Percentiles rank a stretch among this genome's conserved stretches.
These are phyloP conservation scores for Mastomys coucha DNA, from an alignment of 2,113 vertebrate genomes.

Conservation along the genomic window DNA sequence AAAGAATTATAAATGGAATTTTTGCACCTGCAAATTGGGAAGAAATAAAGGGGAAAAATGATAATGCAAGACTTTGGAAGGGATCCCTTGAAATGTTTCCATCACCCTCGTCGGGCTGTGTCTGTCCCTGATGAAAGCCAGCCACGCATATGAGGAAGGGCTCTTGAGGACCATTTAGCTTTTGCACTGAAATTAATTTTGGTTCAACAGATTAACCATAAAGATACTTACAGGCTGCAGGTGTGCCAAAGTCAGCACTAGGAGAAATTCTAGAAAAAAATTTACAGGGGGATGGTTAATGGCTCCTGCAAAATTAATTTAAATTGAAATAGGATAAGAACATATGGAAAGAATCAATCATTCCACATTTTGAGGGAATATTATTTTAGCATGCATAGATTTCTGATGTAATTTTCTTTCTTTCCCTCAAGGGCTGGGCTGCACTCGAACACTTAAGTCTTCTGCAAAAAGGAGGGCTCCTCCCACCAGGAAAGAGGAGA, in stretches of 20 bases:
- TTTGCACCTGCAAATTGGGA: slow-evolving; percentile 77
- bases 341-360: slow-evolving; percentile 85
- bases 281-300: slow-evolving; percentile 77
- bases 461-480: slow-evolving; percentile 69
- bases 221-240: slow-evolving; percentile 74
- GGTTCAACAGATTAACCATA: slow-evolving; percentile 74
- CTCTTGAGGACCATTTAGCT: slow-evolving; percentile 73
- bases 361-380: slow-evolving; percentile 80
- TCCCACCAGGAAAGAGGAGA: slow-evolving; percentile 75
- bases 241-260: slow-evolving; percentile 74
- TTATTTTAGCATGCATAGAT: slow-evolving; percentile 78
- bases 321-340: slow-evolving; percentile 82
- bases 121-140: slow-evolving; percentile 62
- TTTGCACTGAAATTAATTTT: slow-evolving; percentile 79
- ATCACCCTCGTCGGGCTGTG: slow-evolving; percentile 49
- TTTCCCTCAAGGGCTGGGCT: slow-evolving; percentile 75
- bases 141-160: slow-evolving; percentile 58
- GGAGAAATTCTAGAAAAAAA: slow-evolving; percentile 66
- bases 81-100: slow-evolving; percentile 68
- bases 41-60: slow-evolving; percentile 12
- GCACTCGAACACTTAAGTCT: slow-evolving; percentile 72
- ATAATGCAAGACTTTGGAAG: slow-evolving; percentile 66
- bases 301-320: slow-evolving; percentile 81
- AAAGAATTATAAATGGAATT: slow-evolving; percentile 80
- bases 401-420: slow-evolving; percentile 78